Evolutionary conservation across 2,888 invertebrate species (phyloP), one percentile per base, ranked within the genome.

Genomic region (Amblyteles armatorius): DNA sequence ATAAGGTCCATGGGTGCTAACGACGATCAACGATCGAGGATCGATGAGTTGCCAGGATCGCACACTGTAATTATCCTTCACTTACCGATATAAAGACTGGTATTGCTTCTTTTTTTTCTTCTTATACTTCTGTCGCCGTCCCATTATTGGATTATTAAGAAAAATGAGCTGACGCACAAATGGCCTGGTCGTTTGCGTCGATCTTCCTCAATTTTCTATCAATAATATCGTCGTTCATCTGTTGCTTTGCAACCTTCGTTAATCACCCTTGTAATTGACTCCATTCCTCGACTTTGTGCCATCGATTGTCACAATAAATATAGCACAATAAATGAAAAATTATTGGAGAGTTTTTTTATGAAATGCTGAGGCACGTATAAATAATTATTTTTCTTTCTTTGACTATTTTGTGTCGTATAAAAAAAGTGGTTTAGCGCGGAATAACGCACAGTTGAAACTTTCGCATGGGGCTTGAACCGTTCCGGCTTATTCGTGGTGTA

Each of bases 1-100:
- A 50, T 50, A 36, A 65, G 19, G 52, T 13, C 26, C 40, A 57
- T 33, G 72, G 29, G 36, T 22, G 74, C 79, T 82, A 82, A 79
- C 85, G 85, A 85, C 82, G 85, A 82, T 85, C 82, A 83, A 80
- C 82, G 85, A 85, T 82, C 82, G 80, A 85, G 82, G 77, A 85
- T 83, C 85, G 85, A 83, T 83, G 79, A 85, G 83, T 80, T 69
- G 83, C 79, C 73, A 69, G 52, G 85, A 85, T 85, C 85, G 77
- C 26, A 29, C 68, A 52, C 77, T 65, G 77, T 83, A 83, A 85
- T 85, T 85, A 85, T 83, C 73, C 79, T 55, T 82, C 84, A 78
- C 85, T 85, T 77, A 73, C 69, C 52, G 63, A 80, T 74, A 73
- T 69, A 73, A 83, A 80, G 72, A 79, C 44, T 16, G 48, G 29